Base-by-base conservation (phyloP, 2,797 vertebrate species). In the Graptemys geographica region DNA sequence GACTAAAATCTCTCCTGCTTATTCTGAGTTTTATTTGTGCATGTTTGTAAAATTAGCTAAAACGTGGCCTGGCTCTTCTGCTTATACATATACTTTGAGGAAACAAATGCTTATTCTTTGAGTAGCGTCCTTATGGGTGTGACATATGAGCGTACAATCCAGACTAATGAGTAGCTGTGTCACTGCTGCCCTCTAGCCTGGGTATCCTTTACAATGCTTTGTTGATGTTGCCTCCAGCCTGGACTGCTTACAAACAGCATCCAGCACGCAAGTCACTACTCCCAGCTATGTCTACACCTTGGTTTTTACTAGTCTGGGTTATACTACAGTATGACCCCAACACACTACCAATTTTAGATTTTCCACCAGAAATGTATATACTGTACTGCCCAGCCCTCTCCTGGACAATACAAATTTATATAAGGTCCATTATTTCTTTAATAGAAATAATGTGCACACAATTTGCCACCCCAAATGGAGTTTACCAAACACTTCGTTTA, bases 31-130 rank as follows among this genome's bases (percentile, higher is more conserved):
- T 0, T 80, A 79, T 52, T 65, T 91, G 4, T 65, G 1, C 59
- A 0, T 53, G 8, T 90, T 84, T 91, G 37, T 91, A 92, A n/a
- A 52, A 90, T 83, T 81, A 94, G 76, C 76, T 86, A 8, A 84
- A 31, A 93, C 4, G 62, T 81, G 84, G 33, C 52, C 62, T 1
- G 13, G 47, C 88, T 94, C 79, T 51, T 51, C 85, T 84, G 3
- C 62, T 53, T 28, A 9, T 92, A 76, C 56, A 33, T 15, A 0
- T 83, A 51, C 91, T 90, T 93, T 4, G 79, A 91, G 93, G 96
- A 94, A 76, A 88, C 52, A 95, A 94, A 93, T 93, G 53, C 90
- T 95, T 94, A n/a, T 37, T 37, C 8, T 69, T 93, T 93, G 80
- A 3, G 53, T 93, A 1, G 31, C 85, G 93, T 82, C 33, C 94